These are phyloP conservation scores for Xiphophorus maculatus DNA, from an alignment of 2,113 vertebrate genomes.

Conservation along the genomic window DNA sequence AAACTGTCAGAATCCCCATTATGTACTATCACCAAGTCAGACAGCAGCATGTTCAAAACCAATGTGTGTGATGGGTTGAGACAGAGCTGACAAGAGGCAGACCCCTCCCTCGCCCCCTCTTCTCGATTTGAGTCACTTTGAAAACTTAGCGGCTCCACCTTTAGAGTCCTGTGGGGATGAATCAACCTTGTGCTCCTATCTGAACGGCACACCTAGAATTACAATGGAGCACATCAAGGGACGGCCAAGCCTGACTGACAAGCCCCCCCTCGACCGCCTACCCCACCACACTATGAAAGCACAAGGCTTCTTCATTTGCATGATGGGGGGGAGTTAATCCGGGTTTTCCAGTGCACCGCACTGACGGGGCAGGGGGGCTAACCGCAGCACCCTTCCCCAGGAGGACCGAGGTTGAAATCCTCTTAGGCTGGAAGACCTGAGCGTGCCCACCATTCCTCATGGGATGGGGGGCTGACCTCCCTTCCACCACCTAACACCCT, in stretches of 20 bases:
- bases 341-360: conserved; percentile 64
- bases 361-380: conserved; percentile 37
- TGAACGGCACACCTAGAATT: conserved; percentile 68
- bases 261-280: conserved; percentile 9
- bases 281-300: conserved; percentile 33
- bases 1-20: conserved; percentile 64
- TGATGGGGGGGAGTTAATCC: conserved; percentile 64
- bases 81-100: conserved; percentile 72
- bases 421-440: conserved; percentile 61
- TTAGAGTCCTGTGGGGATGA: conserved; percentile 69
- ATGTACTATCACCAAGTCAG: conserved; percentile 72
- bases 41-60: conserved; percentile 73
- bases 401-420: conserved; percentile 64
- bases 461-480: conserved; percentile 66
- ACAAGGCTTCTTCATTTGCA: conserved; percentile 67
- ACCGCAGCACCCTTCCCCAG: conserved; percentile 50
- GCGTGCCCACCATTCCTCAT: conserved; percentile 35
- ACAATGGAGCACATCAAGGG: conserved; percentile 75
- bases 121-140: conserved; percentile 68
- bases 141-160: conserved; percentile 72
- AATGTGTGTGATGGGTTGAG: conserved; percentile 66
- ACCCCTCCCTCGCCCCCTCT: conserved; percentile 27
- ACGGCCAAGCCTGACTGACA: conserved; percentile 76
- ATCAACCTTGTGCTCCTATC: conserved; percentile 68
- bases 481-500: conserved; percentile 38